Percentiles rank a stretch among this genome's conserved stretches.
phyloP scores from a whole-genome alignment of 92 coral and sea anemone genomes.

The Pocillopora grandis region DNA sequence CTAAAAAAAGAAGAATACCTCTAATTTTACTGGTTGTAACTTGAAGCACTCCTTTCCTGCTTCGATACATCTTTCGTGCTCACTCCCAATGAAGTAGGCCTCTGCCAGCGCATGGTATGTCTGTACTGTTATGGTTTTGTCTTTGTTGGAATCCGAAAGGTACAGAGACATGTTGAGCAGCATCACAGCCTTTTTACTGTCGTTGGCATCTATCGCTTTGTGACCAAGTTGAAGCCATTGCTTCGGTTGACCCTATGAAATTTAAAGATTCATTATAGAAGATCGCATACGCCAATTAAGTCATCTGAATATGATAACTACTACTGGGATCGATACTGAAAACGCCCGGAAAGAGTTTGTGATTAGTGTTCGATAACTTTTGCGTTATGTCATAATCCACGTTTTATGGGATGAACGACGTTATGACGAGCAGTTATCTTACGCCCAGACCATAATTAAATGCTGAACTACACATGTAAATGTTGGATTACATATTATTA shows the following conservation, averaged over 20 bases:
- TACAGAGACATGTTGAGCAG: constrained; percentile 60
- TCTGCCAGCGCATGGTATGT: constrained; percentile 42
- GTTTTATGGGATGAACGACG: too few relatives aligned
- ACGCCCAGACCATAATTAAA: too few relatives aligned
- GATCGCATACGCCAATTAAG: not conserved
- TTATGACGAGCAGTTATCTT: too few relatives aligned
- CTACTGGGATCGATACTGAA: too few relatives aligned
- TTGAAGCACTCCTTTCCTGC: constrained; percentile 61
- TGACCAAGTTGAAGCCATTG: constrained; percentile 58
- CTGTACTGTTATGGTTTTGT: constrained; percentile 22
- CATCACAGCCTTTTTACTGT: constrained; percentile 42
- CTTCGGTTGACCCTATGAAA: constrained; percentile 39
- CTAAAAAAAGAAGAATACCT: constrained; percentile 42
- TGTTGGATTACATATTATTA: not conserved
- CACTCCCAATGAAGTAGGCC: constrained; percentile 27
- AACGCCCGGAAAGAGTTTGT: too few relatives aligned
- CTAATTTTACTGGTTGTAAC: constrained; percentile 59
- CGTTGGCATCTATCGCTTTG: constrained; percentile 30
- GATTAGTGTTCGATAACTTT: not conserved
- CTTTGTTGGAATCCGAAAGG: constrained; percentile 52
- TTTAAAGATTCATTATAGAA: not conserved
- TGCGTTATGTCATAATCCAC: too few relatives aligned
- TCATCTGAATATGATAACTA: too few relatives aligned
- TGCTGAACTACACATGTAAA: too few relatives aligned
- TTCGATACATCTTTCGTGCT: constrained; percentile 34